A percentile compares a stretch with the other conserved stretches of the same genome.
Evolutionary conservation across 2,888 invertebrate genomes (phyloP).

Genomic region (Anodontia alba): DNA sequence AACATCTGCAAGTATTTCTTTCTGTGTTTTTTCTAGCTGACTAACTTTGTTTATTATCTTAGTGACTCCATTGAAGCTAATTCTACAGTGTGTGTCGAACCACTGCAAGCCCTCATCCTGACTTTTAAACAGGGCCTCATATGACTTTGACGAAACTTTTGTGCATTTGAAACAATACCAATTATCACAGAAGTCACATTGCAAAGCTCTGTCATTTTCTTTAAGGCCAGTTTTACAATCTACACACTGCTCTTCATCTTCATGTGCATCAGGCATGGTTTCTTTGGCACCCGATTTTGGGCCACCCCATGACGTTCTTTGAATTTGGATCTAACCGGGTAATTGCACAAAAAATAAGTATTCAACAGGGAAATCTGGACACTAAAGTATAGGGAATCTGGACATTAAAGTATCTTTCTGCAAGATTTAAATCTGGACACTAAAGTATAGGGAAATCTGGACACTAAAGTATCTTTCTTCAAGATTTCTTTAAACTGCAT

Average conservation of each 20-base stretch:
- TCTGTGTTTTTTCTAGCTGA: background rate
- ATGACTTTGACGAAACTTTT: background rate
- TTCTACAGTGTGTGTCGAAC: background rate
- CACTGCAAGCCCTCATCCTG: background rate
- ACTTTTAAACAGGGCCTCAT: background rate
- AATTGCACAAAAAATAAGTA: too few relatives aligned
- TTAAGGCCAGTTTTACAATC: background rate
- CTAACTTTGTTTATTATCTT: background rate
- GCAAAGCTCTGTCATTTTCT: constrained; percentile 2
- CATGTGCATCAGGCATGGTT: too few relatives aligned
- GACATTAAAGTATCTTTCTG: too few relatives aligned
- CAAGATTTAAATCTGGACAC: too few relatives aligned
- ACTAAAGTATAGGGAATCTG: too few relatives aligned
- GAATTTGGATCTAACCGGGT: too few relatives aligned
- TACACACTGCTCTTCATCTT: background rate
- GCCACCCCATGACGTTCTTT: too few relatives aligned
- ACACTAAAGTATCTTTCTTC: too few relatives aligned
- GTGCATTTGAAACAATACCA: background rate
- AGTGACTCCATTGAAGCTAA: background rate
- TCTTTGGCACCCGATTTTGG: too few relatives aligned
- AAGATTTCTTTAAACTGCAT: too few relatives aligned
- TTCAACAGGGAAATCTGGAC: too few relatives aligned
- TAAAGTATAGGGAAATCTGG: too few relatives aligned
- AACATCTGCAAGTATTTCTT: background rate
- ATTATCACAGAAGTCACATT: constrained; percentile 8